Base-by-base conservation (phyloP, 1,140 invertebrate genomes). In the Drosophila carrolli region DNA sequence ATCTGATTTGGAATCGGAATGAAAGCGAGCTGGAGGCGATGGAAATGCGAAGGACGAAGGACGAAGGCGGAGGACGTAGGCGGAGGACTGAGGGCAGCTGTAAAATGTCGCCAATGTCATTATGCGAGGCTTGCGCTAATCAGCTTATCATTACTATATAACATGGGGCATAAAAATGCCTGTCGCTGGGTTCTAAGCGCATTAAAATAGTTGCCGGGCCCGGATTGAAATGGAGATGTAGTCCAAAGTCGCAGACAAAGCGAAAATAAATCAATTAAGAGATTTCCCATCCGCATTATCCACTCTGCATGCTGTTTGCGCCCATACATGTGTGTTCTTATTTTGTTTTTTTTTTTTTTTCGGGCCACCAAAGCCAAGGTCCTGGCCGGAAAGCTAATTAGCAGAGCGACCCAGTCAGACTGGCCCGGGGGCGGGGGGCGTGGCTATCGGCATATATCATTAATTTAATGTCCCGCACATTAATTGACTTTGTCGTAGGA, bases 191-290 rank as follows among this genome's bases (percentile, higher is more conserved):
- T 57, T 44, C 75, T 71, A 78, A 81, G 82, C 74, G 82, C 78
- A 86, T 86, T 88, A 86, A 77, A 74, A 67, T 82, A 82, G 78
- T 82, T 82, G 19, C 46, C 37, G 53, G 11, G 27, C n/a, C 37
- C 10, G 38, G 46, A 66, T 40, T 29, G 65, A 43, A 37, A 53
- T 27, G 14, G 32, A 68, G 61, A 68, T 14, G 65, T 47, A 35
- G 46, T 53, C 8, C n/a, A 67, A 54, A 32, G 44, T 8, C 56
- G 44, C 50, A 53, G 50, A 53, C 50, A 53, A 53, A 37, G 59
- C 56, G 60, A 78, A 68, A 88, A 88, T 86, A 86, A 86, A 86
- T 86, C 83, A 86, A 86, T 79, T 88, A 82, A 82, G 88, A 76
- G 75, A 88, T 86, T 86, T 81, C 13, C 23, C 41, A 55, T 38